Evolutionary conservation across 2,113 vertebrate species (phyloP).

Genomic region (Anguilla japonica): DNA sequence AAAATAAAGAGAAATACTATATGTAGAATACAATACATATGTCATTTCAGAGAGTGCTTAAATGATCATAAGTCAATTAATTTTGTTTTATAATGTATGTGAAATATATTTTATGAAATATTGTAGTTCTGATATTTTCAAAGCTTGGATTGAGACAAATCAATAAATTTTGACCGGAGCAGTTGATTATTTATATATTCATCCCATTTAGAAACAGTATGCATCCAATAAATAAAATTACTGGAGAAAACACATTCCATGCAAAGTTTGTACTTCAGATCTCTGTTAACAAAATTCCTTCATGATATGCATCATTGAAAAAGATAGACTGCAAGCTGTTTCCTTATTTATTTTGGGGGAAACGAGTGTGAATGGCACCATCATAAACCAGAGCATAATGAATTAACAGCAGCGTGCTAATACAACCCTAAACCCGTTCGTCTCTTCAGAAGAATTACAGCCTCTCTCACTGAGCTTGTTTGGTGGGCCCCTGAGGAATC

Average conservation of each 20-base stretch:
- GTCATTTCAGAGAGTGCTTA: conserved; percentile 8
- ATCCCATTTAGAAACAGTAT: not conserved
- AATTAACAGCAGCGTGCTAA: conserved; percentile 27
- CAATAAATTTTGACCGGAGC: not conserved
- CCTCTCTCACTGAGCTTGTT: conserved; percentile 12
- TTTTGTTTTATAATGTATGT: not conserved
- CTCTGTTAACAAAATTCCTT: not conserved
- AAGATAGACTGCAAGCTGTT: not conserved
- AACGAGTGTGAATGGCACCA: not conserved
- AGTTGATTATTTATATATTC: not conserved
- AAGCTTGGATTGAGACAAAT: not conserved
- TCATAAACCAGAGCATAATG: not conserved
- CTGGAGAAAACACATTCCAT: not conserved
- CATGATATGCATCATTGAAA: not conserved
- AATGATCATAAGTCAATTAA: not conserved
- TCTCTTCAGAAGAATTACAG: conserved; percentile 23
- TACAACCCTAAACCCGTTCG: conserved; percentile 15
- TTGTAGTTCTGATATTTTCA: not conserved
- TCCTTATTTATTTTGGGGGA: not conserved
- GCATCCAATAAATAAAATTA: not conserved
- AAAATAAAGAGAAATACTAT: conserved; percentile 31
- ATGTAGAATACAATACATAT: conserved; percentile 30
- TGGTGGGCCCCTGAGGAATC: conserved; percentile 23
- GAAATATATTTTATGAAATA: not conserved
- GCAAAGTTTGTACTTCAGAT: not conserved